Conservation (phyloP, 2,797 vertebrate genomes). For the Oophaga sylvatica region DNA sequence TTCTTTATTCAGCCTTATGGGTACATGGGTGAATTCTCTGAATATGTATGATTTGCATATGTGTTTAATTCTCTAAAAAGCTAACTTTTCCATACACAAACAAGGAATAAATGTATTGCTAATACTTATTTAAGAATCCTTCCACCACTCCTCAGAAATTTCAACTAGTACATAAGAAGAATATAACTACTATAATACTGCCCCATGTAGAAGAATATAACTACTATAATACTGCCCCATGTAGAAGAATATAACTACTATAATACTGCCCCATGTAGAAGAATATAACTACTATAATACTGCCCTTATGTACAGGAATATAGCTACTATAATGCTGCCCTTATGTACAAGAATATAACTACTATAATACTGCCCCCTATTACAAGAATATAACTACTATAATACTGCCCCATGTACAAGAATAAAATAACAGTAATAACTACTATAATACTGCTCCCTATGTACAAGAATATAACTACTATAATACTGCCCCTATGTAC, state of each 20-base stretch:
- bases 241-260: not conserved
- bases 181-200: constrained; percentile 4
- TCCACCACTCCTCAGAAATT: too few relatives aligned
- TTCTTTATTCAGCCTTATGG: not conserved
- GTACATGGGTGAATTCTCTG: not conserved
- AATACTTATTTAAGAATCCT: not conserved
- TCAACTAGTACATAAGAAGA: not conserved
- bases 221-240: not conserved
- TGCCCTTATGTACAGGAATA: not conserved
- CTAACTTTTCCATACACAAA: not conserved
- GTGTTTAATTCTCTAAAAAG: not conserved
- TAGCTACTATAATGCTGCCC: not conserved
- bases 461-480: constrained; percentile 5
- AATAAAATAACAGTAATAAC: not conserved
- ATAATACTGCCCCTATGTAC: not conserved
- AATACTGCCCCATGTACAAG: not conserved
- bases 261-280: not conserved
- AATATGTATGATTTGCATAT: not conserved
- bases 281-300: constrained; percentile 4
- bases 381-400: not conserved
- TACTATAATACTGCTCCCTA: not conserved
- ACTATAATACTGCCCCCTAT: too few relatives aligned
- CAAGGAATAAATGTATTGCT: not conserved
- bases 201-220: not conserved
- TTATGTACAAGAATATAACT: not conserved